phyloP scores from a whole-genome alignment of 2,113 vertebrate species.

The Leptodactylus fuscus region DNA sequence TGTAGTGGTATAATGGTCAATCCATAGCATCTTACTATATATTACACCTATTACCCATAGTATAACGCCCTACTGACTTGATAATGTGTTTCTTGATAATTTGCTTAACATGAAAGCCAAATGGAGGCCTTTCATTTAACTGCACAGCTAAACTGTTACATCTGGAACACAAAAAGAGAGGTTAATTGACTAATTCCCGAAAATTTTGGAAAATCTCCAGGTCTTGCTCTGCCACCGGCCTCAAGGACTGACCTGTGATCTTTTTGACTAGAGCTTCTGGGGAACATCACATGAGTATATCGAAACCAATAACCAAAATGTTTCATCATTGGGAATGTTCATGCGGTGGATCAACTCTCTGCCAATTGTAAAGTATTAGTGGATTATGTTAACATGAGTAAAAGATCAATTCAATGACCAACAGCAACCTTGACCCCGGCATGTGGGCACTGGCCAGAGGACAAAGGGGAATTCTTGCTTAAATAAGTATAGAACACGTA shows the following conservation, averaged over 20 bases:
- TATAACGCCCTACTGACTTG: background rate
- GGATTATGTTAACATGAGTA: constrained; percentile 32
- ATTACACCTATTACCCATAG: too few species aligned
- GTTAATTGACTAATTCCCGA: constrained; percentile 36
- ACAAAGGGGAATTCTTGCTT: background rate
- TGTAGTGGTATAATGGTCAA: too few species aligned
- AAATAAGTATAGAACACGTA: background rate
- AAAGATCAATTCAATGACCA: constrained; percentile 23
- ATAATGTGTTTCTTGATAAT: background rate
- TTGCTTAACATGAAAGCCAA: background rate
- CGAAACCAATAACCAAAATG: background rate
- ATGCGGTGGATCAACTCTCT: background rate
- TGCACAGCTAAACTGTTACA: background rate
- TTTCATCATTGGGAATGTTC: background rate
- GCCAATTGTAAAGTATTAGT: constrained; percentile 47
- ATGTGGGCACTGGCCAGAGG: background rate
- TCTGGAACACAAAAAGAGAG: background rate
- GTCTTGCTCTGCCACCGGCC: background rate
- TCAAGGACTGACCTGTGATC: constrained; percentile 31
- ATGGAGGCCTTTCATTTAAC: background rate
- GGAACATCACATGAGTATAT: constrained; percentile 7
- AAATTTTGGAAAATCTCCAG: constrained; percentile 28
- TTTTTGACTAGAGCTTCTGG: background rate
- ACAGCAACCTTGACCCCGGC: constrained; percentile 18
- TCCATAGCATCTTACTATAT: too few species aligned